Conservation (phyloP, 2,888 invertebrate species). For the Sabatieria punctata region DNA sequence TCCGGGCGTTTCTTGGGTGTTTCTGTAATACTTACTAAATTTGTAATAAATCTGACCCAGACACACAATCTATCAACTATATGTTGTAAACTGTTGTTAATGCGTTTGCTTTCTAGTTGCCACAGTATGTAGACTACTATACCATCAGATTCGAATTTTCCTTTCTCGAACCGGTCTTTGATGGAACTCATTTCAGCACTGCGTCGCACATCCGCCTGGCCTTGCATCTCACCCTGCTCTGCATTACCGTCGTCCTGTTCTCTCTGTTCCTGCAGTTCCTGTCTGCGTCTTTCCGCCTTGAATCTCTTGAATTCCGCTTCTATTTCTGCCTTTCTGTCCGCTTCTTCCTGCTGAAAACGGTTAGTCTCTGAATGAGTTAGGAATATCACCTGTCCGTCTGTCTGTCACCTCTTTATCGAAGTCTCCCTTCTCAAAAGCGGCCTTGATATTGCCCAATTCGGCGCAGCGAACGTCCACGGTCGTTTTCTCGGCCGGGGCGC, state of each 20-base stretch:
- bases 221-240: not conserved
- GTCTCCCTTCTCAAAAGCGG: slow-evolving; percentile 13
- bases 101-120: not conserved
- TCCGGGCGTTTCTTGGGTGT: slow-evolving; percentile 8
- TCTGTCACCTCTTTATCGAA: not conserved
- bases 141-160: slow-evolving; percentile 7
- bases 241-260: not conserved
- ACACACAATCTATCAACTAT: too few species aligned
- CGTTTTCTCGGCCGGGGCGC: slow-evolving; percentile 14
- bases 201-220: not conserved
- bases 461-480: slow-evolving; percentile 17
- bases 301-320: slow-evolving; percentile 9
- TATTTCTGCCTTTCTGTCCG: not conserved
- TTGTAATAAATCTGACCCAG: too few species aligned
- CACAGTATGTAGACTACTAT: not conserved
- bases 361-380: not conserved
- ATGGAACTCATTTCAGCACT: slow-evolving; percentile 17
- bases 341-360: not conserved
- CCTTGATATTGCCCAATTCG: slow-evolving; percentile 23
- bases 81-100: not conserved
- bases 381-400: not conserved
- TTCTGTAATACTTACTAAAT: slow-evolving; percentile 9
- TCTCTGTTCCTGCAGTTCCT: slow-evolving; percentile 1
- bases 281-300: not conserved
- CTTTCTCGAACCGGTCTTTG: slow-evolving; percentile 19